phyloP scores from a whole-genome alignment of 1,140 invertebrate species.

The Augochlora pura region DNA sequence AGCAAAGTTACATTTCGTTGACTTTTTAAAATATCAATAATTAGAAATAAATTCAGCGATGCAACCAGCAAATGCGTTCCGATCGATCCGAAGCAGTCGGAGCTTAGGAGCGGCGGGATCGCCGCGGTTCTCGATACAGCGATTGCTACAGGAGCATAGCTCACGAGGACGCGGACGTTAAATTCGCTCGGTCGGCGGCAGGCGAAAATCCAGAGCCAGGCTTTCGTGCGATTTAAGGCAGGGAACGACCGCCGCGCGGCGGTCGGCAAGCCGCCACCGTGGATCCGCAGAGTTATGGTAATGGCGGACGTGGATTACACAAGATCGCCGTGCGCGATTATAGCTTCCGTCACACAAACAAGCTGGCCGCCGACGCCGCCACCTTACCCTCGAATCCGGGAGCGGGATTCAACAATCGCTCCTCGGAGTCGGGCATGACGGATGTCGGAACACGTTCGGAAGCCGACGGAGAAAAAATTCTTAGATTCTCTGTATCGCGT shows the following conservation, averaged over 20 bases:
- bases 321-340: slow-evolving; percentile 58
- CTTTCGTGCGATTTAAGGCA: slow-evolving; percentile 57
- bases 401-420: too few relatives aligned
- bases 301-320: slow-evolving; percentile 59
- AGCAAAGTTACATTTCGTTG: too few relatives aligned
- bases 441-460: too few relatives aligned
- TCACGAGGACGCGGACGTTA: slow-evolving; percentile 31
- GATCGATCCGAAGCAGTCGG: too few relatives aligned
- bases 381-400: slow-evolving; percentile 43
- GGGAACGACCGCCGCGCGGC: slow-evolving; percentile 19
- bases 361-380: slow-evolving; percentile 35
- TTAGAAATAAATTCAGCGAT: too few relatives aligned
- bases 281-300: slow-evolving; percentile 59
- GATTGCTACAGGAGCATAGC: slow-evolving; percentile 35
- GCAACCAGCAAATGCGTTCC: too few relatives aligned
- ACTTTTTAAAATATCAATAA: too few relatives aligned
- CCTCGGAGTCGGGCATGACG: too few relatives aligned
- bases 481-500: too few relatives aligned
- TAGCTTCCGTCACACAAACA: slow-evolving; percentile 60
- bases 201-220: slow-evolving; percentile 32
- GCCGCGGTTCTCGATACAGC: slow-evolving; percentile 16
- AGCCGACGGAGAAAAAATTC: too few relatives aligned
- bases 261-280: slow-evolving; percentile 21
- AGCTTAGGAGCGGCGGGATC: too few relatives aligned
- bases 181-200: slow-evolving; percentile 36